A percentile compares a stretch with the other conserved stretches of the same genome.
phyloP scores from a whole-genome alignment of 2,113 vertebrate species.

The Dolichallabes microphthalmus region DNA sequence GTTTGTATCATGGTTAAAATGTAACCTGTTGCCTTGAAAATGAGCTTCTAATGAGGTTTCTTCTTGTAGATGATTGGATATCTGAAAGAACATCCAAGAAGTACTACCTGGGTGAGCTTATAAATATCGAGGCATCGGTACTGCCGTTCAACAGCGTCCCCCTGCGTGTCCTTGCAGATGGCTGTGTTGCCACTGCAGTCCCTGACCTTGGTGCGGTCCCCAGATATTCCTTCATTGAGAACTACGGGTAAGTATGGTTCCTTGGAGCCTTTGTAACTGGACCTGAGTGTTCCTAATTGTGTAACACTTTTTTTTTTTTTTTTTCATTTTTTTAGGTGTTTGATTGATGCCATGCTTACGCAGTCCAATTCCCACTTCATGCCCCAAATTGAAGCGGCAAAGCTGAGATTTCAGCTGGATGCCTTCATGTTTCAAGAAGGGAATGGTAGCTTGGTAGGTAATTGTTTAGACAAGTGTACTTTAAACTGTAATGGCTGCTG shows the following conservation, averaged over 20 bases:
- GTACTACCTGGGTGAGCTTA: conserved; percentile 45
- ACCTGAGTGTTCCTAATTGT: not conserved
- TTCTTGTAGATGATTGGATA: conserved; percentile 39
- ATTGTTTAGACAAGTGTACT: no score
- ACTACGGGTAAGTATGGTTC: conserved; percentile 48
- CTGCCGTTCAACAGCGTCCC: conserved; percentile 57
- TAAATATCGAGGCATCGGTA: conserved; percentile 61
- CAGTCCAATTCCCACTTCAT: conserved; percentile 38
- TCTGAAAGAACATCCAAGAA: conserved; percentile 23
- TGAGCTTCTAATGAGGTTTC: not conserved
- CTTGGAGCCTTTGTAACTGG: no score
- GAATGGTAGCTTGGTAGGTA: conserved; percentile 17
- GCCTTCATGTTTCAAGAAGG: conserved; percentile 42
- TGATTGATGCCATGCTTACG: conserved; percentile 36
- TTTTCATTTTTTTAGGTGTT: conserved; percentile 47
- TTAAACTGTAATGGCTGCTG: not conserved
- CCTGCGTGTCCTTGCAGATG: conserved; percentile 64
- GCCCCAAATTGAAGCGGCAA: conserved; percentile 23
- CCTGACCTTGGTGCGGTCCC: conserved; percentile 36
- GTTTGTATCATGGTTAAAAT: not conserved
- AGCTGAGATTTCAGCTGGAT: conserved; percentile 43
- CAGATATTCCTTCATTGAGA: conserved; percentile 52
- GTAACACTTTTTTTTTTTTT: no score
- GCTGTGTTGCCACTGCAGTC: conserved; percentile 59
- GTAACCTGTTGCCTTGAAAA: not conserved